These are phyloP conservation scores for Uloborus plumipes DNA, from an alignment of 2,888 invertebrate genomes.

Conservation along the genomic window DNA sequence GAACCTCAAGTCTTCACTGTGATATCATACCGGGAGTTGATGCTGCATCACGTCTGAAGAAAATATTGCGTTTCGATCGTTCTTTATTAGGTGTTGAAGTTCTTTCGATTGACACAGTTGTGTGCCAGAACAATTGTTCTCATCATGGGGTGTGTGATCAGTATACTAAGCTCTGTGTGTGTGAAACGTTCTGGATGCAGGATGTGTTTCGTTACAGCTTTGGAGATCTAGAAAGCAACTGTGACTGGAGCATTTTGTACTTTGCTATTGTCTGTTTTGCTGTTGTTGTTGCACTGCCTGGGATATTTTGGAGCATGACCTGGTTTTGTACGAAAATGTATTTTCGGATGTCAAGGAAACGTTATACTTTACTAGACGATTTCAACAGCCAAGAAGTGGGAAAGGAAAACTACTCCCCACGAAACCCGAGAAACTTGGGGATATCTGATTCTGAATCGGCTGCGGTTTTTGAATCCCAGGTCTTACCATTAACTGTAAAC, in stretches of 20 bases:
- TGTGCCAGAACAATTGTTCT: slow-evolving; percentile 94
- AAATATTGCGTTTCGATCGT: slow-evolving; percentile 80
- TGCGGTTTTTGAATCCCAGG: slow-evolving; percentile 58
- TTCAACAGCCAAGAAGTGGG: slow-evolving; percentile 67
- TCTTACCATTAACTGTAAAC: slow-evolving; percentile 39
- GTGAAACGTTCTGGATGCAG: slow-evolving; percentile 98
- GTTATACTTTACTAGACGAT: slow-evolving; percentile 71
- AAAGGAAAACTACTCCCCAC: slow-evolving; percentile 40
- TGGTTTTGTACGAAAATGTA: slow-evolving; percentile 69
- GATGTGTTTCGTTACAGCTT: slow-evolving; percentile 80
- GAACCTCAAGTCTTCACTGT: slow-evolving; percentile 66
- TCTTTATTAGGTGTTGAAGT: slow-evolving; percentile 83
- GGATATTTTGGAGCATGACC: slow-evolving; percentile 69
- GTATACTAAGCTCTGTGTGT: slow-evolving; percentile 85
- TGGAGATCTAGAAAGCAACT: slow-evolving; percentile 82
- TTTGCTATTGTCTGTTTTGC: slow-evolving; percentile 78
- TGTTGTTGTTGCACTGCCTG: slow-evolving; percentile 69
- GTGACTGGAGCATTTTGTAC: slow-evolving; percentile 95
- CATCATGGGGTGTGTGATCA: slow-evolving; percentile 89
- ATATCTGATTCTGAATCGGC: slow-evolving; percentile 63
- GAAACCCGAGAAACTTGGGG: slow-evolving; percentile 53
- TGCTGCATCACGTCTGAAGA: slow-evolving; percentile 79
- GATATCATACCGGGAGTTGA: slow-evolving; percentile 76
- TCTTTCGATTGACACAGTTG: slow-evolving; percentile 82
- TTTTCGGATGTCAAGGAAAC: slow-evolving; percentile 69